These are phyloP conservation scores for Orius insidiosus DNA, from an alignment of 1,140 invertebrate species.

Conservation along the genomic window DNA sequence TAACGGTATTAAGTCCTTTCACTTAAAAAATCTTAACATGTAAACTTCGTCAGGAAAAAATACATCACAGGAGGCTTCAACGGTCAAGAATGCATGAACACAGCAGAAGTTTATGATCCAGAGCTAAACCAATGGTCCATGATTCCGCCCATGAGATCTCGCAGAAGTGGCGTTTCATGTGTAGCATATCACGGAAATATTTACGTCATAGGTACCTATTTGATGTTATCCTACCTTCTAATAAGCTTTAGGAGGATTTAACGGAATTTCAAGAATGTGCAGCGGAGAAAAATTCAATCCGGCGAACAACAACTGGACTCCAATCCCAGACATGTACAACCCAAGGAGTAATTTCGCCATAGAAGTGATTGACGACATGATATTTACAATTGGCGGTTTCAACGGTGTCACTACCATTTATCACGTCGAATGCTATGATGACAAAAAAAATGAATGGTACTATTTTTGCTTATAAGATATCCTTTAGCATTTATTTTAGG, in stretches of 20 bases:
- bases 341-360: constrained; percentile 50
- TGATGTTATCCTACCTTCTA: neutral
- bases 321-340: constrained; percentile 46
- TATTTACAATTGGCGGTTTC: constrained; percentile 49
- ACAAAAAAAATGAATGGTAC: constrained; percentile 71
- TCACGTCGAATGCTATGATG: constrained; percentile 80
- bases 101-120: constrained; percentile 72
- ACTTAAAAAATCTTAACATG: neutral
- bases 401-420: constrained; percentile 53
- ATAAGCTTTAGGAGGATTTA: constrained; percentile 41
- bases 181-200: constrained; percentile 33
- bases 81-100: constrained; percentile 69
- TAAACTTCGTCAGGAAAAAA: constrained; percentile 53
- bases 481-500: too few relatives aligned
- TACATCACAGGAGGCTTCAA: constrained; percentile 80
- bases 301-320: constrained; percentile 35
- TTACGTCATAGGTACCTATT: constrained; percentile 31
- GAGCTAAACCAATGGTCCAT: constrained; percentile 69
- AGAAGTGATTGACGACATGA: constrained; percentile 48
- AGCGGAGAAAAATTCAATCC: constrained; percentile 41
- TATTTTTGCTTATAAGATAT: too few relatives aligned
- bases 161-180: constrained; percentile 37
- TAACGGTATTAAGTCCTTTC: constrained; percentile 27
- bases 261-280: constrained; percentile 35
- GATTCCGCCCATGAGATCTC: constrained; percentile 43